Conservation (phyloP, 2,888 invertebrate species). For the Cataglyphis albicans region DNA sequence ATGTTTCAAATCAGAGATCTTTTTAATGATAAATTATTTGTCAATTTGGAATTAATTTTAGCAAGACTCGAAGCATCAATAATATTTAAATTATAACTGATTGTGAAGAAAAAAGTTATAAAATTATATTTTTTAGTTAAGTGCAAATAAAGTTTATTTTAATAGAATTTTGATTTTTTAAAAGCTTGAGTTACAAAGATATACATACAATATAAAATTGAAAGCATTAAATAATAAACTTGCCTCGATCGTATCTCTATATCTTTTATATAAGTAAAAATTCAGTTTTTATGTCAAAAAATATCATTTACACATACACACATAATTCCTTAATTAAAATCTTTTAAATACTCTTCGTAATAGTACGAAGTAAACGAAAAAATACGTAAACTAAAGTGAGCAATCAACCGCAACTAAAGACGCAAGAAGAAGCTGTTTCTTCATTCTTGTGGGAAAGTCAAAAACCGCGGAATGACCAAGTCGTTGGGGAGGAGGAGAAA, state of each 20-base stretch:
- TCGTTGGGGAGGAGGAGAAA: background rate
- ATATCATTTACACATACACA: background rate
- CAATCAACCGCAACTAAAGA: conserved; percentile 50
- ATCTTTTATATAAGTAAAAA: no score
- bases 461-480: conserved; percentile 44
- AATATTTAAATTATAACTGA: background rate
- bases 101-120: background rate
- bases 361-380: background rate
- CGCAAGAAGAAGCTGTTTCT: conserved; percentile 39
- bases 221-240: background rate
- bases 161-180: background rate
- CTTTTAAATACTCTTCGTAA: background rate
- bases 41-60: background rate
- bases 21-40: background rate
- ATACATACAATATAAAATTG: background rate
- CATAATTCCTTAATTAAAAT: background rate
- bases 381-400: conserved; percentile 13
- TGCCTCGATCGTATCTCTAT: background rate
- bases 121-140: background rate
- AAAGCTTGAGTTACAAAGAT: background rate
- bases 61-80: background rate
- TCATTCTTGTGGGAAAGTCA: conserved; percentile 73
- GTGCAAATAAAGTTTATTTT: background rate
- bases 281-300: background rate
- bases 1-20: background rate